Conservation (phyloP, 2,888 invertebrate genomes). For the Dolichomitus sp. region DNA sequence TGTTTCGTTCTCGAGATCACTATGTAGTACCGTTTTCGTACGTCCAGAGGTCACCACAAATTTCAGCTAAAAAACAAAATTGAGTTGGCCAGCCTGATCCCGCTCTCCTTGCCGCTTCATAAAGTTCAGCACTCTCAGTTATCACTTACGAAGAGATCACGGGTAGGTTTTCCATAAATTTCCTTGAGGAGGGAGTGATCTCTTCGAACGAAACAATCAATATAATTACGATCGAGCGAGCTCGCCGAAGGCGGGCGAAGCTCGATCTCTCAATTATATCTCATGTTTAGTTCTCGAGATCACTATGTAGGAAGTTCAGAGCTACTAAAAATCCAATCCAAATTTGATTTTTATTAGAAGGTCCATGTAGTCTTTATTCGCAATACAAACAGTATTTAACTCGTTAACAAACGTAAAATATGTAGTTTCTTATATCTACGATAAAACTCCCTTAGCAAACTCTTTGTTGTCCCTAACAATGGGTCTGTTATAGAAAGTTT, state of each 20-base stretch:
- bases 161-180: conserved; percentile 1
- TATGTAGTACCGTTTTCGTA: conserved; percentile 1
- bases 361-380: not conserved
- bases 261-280: conserved; percentile 10
- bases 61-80: not conserved
- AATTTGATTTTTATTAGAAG: not conserved
- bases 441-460: conserved; percentile 3
- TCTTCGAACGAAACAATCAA: conserved; percentile 34
- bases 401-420: no score
- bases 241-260: no score
- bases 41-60: not conserved
- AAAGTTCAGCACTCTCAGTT: not conserved
- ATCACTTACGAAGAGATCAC: conserved; percentile 25
- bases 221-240: no score
- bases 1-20: not conserved
- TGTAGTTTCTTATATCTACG: no score
- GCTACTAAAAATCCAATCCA: not conserved
- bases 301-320: not conserved
- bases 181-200: conserved; percentile 21
- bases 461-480: conserved; percentile 10
- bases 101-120: not conserved
- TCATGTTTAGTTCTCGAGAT: conserved; percentile 21
- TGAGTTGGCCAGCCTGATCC: not conserved
- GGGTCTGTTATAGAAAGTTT: conserved; percentile 9
- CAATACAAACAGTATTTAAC: not conserved